Conservation (phyloP, 2,113 vertebrate genomes). For the Sphyrna mokarran region DNA sequence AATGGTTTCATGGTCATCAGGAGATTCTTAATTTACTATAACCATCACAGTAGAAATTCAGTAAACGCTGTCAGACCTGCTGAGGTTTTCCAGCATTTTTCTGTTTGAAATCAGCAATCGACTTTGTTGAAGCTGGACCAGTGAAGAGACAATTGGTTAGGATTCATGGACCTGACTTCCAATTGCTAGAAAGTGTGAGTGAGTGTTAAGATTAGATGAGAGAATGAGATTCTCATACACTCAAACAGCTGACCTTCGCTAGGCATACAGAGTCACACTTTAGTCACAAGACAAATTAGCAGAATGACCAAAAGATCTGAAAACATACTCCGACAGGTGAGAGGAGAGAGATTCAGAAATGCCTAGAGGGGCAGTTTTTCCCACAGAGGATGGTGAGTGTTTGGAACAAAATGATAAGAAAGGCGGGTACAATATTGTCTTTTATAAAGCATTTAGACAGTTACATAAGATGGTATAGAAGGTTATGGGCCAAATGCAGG, state of each 20-base stretch:
- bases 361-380: too few species aligned
- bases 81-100: too few species aligned
- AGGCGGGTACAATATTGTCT: too few species aligned
- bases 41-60: background rate
- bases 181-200: background rate
- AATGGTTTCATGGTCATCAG: too few species aligned
- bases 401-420: too few species aligned
- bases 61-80: too few species aligned
- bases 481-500: too few species aligned
- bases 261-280: background rate
- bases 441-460: too few species aligned
- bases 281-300: background rate
- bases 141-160: background rate
- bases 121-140: background rate
- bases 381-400: too few species aligned
- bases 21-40: background rate
- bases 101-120: too few species aligned
- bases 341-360: too few species aligned
- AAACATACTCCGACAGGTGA: background rate
- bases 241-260: background rate
- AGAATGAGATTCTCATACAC: background rate
- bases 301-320: background rate
- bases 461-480: too few species aligned
- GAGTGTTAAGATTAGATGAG: background rate
- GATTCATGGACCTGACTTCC: background rate